Base-by-base conservation (phyloP, 2,113 vertebrate genomes). In the Psephotus haematonotus region DNA sequence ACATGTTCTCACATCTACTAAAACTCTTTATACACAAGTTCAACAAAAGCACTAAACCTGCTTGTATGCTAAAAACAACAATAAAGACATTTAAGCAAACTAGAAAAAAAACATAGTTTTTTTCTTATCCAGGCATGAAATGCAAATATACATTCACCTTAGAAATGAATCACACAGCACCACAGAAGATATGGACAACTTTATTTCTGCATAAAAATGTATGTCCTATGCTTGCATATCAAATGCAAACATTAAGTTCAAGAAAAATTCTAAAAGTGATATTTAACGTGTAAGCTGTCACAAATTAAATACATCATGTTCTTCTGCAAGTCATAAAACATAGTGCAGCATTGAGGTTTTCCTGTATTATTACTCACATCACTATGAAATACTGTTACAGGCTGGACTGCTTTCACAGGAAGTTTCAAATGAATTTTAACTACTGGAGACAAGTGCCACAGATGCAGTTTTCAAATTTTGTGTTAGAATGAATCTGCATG, bases 181-280 rank as follows among this genome's bases (percentile, higher is more conserved):
- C 71, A 80, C 24, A 83, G 64, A 92, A 82, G 85, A 94, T 52
- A 79, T 15, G 7, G 67, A 86, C 95, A 74, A 95, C 57, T 97
- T 96, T 93, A 96, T 93, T 92, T 67, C 82, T 92, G 88, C 88
- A 96, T 78, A 71, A 96, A 95, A 97, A 90, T 86, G 46, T 60
- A 90, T 88, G 31, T 49, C 84, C 39, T 39, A 39, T 1, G 6
- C 74, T 77, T 86, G 82, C 71, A 86, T 83, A 86, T 35, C 59
- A 93, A 95, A 88, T 22, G 22, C 64, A 95, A 88, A 67, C 46
- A 83, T 86, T 88, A 92, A 53, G 64, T 86, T 95, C 77, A 74
- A 86, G 78, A 84, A 92, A 91, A 93, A 95, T 59, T 88, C 41
- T 49, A 70, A 33, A 94, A 86, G 82, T 74, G 31, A 94, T 78